Conservation (phyloP, 2,888 invertebrate genomes). For the Aproaerema taeniolella region DNA sequence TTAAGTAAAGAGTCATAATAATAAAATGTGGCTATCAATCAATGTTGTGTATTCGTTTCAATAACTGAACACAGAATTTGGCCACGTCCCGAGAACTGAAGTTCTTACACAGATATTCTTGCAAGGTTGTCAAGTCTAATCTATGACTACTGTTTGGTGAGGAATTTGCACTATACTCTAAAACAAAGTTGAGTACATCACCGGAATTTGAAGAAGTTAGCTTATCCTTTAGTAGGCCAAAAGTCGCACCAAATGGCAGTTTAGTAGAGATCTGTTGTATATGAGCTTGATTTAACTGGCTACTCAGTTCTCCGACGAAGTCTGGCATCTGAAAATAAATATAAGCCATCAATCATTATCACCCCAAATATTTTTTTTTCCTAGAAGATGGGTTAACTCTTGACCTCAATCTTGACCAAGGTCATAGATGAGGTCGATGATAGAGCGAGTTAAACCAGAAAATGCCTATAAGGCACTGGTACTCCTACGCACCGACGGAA, state of each 20-base stretch:
- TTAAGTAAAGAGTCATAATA: constrained; percentile 25
- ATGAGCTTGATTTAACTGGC: constrained; percentile 33
- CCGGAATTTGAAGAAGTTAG: constrained; percentile 27
- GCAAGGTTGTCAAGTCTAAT: constrained; percentile 35
- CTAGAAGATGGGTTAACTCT: too few relatives aligned
- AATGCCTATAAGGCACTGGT: too few relatives aligned
- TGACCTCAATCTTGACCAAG: too few relatives aligned
- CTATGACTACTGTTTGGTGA: constrained; percentile 21
- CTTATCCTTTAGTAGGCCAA: constrained; percentile 35
- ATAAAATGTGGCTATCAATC: too few relatives aligned
- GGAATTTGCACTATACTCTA: constrained; percentile 30
- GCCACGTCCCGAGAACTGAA: constrained; percentile 44
- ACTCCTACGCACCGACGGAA: too few relatives aligned
- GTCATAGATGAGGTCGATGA: too few relatives aligned
- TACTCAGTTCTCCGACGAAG: constrained; percentile 38
- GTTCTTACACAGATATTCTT: constrained; percentile 39
- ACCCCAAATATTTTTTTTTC: too few relatives aligned
- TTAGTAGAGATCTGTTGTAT: constrained; percentile 38
- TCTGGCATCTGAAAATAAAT: constrained; percentile 58
- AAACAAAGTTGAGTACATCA: constrained; percentile 30
- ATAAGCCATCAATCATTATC: too few relatives aligned
- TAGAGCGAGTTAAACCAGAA: too few relatives aligned
- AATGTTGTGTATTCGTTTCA: constrained; percentile 42
- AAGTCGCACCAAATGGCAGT: constrained; percentile 30
- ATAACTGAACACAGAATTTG: constrained; percentile 46